Conservation (phyloP, 2,113 vertebrate species). For the Rhadina sibilatrix region DNA sequence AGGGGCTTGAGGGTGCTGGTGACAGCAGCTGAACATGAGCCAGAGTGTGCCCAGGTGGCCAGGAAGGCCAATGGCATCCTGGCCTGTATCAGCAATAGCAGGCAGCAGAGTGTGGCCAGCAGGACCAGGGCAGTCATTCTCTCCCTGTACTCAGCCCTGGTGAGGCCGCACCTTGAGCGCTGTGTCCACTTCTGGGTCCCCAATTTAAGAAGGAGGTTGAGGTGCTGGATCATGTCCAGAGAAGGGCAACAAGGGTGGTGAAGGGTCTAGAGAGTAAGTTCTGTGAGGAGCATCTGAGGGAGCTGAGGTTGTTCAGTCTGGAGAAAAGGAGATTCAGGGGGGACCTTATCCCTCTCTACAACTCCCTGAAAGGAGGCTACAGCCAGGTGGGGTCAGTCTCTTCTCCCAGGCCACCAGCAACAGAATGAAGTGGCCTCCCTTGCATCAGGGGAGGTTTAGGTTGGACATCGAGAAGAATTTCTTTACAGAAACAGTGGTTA, state of each 20-base stretch:
- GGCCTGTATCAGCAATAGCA: rapidly evolving
- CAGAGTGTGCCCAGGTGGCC: neutral
- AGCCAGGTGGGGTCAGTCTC: neutral
- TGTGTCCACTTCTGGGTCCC: neutral
- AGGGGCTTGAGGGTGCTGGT: neutral
- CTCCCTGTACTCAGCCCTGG: rapidly evolving
- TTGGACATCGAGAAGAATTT: neutral
- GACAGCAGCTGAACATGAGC: neutral
- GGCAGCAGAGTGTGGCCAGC: neutral
- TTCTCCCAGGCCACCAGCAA: neutral
- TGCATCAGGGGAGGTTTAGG: neutral
- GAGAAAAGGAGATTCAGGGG: neutral
- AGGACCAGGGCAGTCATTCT: rapidly evolving
- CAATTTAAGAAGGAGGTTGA: neutral
- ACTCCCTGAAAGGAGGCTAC: neutral
- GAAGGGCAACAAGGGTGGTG: neutral
- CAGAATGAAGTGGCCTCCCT: neutral
- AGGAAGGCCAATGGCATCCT: neutral
- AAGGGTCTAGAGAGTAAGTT: neutral
- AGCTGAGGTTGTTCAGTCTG: neutral
- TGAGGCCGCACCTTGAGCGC: rapidly evolving
- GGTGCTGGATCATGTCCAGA: rapidly evolving
- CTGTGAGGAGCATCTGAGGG: neutral
- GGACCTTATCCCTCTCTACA: neutral
- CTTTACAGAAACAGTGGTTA: neutral